Evolutionary conservation across 2,888 invertebrate genomes (phyloP).

Genomic region (Carcina quercana): DNA sequence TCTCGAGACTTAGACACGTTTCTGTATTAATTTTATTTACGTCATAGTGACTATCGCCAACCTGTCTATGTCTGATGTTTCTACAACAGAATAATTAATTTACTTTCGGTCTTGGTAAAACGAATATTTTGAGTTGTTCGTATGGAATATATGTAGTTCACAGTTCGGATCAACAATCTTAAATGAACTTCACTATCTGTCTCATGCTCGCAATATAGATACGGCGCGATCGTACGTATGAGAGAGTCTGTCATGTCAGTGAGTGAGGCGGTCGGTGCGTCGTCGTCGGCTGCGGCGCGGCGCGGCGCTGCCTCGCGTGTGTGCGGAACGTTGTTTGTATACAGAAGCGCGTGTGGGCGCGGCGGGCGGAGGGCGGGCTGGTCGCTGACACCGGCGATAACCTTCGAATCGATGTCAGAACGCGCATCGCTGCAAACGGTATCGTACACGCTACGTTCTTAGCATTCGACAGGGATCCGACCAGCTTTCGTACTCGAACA

Average conservation of each 20-base stretch:
- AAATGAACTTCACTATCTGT: conserved; percentile 46
- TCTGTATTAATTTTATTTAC: no score
- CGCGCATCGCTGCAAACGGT: conserved; percentile 48
- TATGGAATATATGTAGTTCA: no score
- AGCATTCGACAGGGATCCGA: conserved; percentile 10
- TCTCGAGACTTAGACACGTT: no score
- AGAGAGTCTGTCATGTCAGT: background rate
- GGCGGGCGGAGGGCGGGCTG: conserved; percentile 36
- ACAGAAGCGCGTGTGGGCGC: conserved; percentile 63
- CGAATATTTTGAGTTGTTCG: no score
- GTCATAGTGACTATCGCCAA: no score
- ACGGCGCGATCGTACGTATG: conserved; percentile 21
- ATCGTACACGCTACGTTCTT: conserved; percentile 23
- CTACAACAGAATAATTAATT: no score
- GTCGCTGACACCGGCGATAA: conserved; percentile 70
- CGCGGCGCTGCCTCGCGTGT: no score
- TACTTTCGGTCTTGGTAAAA: no score
- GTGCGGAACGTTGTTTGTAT: conserved; percentile 46
- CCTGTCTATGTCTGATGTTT: no score
- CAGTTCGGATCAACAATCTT: conserved; percentile 38
- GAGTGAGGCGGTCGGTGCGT: conserved; percentile 19
- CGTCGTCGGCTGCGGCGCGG: conserved; percentile 15
- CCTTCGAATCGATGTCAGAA: conserved; percentile 65
- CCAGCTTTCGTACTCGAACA: background rate
- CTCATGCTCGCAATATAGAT: conserved; percentile 39